Evolutionary conservation across 2,888 invertebrate species (phyloP), one percentile per base, ranked within the genome.

Genomic region (Ditula angustiorana): DNA sequence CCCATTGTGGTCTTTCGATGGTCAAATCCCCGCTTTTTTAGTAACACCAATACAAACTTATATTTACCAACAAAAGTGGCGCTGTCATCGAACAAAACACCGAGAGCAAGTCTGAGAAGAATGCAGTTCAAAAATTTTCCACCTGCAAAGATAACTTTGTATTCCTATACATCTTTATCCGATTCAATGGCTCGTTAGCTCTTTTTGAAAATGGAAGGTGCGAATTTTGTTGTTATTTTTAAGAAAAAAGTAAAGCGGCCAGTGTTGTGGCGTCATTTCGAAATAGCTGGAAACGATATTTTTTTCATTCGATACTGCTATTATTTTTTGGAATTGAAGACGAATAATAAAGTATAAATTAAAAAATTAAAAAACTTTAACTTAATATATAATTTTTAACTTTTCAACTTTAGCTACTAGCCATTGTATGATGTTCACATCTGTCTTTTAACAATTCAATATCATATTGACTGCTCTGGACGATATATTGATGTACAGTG

Each of bases 131-230:
- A 10, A n/a, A 16, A 44, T 52, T 52, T 8, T 1, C 33, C 50
- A 26, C n/a, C 16, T 1, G 57, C 26, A 50, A 33, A 26, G 1
- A 13, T 63, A 63, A 58, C 19, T 26, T 58, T 50, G 79, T 88
- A 87, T 88, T 88, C 86, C 80, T 79, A 74, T 82, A 89, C 89
- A 87, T 83, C 89, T 90, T 88, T 86, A 90, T 90, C 85, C 78
- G 76, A 80, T 79, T 87, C 83, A 90, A 90, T 90, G 76, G 88
- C 82, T 88, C 89, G 86, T 90, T 88, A 86, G 80, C 76, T 70
- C 70, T 67, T 78, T 64, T 64, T 53, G 61, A 67, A 61, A 61
- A 61, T 63, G 61, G 72, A 74, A 83, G 81, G 86, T 85, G 86
- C 77, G 82, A 85, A 82, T 71, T 71, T 75, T 76, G 75, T 72